A percentile compares a stretch with the other conserved stretches of the same genome.
phyloP scores from a whole-genome alignment of 2,797 vertebrate species.

The Anniella stebbinsi region DNA sequence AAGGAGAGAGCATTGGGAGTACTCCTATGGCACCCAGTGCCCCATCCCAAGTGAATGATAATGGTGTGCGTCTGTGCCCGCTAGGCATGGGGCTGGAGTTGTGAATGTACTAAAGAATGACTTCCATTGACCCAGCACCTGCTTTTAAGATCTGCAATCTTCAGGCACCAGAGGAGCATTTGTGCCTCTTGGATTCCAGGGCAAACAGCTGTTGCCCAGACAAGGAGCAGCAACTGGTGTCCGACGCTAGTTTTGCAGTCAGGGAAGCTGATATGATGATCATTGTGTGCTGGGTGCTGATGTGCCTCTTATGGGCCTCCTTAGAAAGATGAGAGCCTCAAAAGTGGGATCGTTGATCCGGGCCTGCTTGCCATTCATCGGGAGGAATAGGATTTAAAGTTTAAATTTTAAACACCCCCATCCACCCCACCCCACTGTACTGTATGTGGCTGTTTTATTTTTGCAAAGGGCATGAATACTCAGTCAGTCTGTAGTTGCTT shows the following conservation, averaged over 20 bases:
- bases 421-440: no score
- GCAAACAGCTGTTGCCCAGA: constrained; percentile 67
- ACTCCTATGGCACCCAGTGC: background rate
- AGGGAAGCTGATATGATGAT: background rate
- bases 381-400: background rate
- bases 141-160: constrained; percentile 54
- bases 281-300: fast-evolving
- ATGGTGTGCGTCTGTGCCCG: no score
- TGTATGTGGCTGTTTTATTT: no score
- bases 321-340: background rate
- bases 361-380: background rate
- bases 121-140: constrained; percentile 55
- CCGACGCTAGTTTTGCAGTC: fast-evolving
- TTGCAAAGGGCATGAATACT: background rate
- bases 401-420: no score
- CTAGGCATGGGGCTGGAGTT: constrained; percentile 41
- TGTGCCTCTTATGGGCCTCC: background rate
- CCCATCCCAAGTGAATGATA: background rate
- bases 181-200: constrained; percentile 51
- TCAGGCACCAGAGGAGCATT: constrained; percentile 40
- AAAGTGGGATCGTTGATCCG: no score
- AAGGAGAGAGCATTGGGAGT: background rate
- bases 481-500: background rate
- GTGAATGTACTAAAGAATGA: constrained; percentile 38
- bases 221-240: constrained; percentile 58